Evolutionary conservation across 2,888 invertebrate species (phyloP).

Genomic region (Euplagia quadripunctaria): DNA sequence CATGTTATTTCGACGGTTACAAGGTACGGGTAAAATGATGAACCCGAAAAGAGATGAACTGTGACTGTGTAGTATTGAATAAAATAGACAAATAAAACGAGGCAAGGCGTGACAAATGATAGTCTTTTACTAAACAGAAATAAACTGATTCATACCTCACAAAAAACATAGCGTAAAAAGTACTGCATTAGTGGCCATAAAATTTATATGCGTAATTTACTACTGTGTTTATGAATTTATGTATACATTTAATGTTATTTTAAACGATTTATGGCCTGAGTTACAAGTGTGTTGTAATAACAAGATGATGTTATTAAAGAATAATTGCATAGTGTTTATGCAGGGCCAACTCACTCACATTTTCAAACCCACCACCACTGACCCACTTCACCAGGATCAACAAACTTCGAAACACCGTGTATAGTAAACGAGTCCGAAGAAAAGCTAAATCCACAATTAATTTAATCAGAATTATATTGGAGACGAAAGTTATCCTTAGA

Average conservation of each 20-base stretch:
- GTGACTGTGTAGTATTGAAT: no score
- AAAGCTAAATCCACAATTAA: no score
- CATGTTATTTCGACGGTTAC: no score
- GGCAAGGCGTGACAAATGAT: background rate
- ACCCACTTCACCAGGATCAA: no score
- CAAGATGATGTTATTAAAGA: background rate
- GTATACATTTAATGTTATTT: background rate
- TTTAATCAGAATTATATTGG: no score
- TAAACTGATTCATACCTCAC: background rate
- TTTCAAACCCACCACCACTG: no score
- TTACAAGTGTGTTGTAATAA: background rate
- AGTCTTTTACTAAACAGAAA: background rate
- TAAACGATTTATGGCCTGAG: background rate
- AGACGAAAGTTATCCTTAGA: no score
- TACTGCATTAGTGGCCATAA: background rate
- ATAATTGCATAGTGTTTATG: background rate
- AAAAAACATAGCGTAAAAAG: background rate
- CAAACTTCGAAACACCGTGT: no score
- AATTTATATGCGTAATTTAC: background rate
- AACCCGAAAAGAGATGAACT: no score
- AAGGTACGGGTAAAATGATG: no score
- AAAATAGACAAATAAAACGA: background rate
- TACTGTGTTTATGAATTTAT: background rate
- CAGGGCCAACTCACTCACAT: no score
- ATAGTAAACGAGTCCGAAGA: no score